These are phyloP conservation scores for Bombus picipes DNA, from an alignment of 1,140 invertebrate species.

Conservation along the genomic window DNA sequence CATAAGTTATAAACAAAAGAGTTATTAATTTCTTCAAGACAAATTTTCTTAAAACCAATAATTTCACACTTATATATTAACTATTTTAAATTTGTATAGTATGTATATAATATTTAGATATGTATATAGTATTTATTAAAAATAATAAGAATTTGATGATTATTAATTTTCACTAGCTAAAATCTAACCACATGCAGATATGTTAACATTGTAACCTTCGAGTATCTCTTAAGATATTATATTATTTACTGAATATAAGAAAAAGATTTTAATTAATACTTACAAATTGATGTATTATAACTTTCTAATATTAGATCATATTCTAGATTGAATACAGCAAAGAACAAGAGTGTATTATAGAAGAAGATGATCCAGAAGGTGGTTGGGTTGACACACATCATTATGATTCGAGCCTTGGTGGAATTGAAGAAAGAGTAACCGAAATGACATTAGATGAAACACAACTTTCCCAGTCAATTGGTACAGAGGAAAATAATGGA, in stretches of 20 bases:
- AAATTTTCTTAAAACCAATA: neutral
- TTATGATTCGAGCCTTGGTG: slow-evolving; percentile 85
- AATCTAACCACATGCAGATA: neutral
- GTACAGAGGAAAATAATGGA: slow-evolving; percentile 72
- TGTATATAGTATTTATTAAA: neutral
- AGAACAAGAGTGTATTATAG: slow-evolving; percentile 94
- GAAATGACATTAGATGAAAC: slow-evolving; percentile 86
- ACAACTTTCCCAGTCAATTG: slow-evolving; percentile 61
- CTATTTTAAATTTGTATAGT: neutral
- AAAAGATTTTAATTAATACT: neutral
- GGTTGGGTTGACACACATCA: slow-evolving; percentile 99
- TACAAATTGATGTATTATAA: neutral
- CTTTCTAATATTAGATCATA: slow-evolving; percentile 37
- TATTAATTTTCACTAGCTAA: neutral
- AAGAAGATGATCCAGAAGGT: slow-evolving; percentile 94
- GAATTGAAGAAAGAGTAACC: slow-evolving; percentile 88
- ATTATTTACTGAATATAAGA: neutral
- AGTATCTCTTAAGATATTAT: neutral
- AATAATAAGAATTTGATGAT: neutral
- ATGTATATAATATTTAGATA: neutral
- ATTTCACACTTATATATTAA: neutral
- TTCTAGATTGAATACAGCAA: slow-evolving; percentile 94
- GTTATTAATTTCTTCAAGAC: neutral
- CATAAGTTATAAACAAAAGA: neutral
- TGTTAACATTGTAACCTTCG: neutral